phyloP scores from a whole-genome alignment of 2,888 invertebrate genomes.

The Stenodema calcarata region DNA sequence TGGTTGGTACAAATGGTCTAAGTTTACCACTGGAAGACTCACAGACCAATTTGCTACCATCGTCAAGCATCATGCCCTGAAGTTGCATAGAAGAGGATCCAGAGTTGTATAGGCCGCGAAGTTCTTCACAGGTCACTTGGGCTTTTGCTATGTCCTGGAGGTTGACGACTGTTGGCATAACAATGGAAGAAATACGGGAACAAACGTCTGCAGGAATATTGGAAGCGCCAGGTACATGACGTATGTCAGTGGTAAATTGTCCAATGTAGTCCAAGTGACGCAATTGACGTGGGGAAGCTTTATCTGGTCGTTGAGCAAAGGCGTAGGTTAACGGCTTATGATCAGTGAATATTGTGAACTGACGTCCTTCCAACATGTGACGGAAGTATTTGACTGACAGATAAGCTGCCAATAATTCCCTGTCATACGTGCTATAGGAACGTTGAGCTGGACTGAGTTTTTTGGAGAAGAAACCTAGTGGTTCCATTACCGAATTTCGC shows the following conservation, averaged over 20 bases:
- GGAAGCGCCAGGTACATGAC: background rate
- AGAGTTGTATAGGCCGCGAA: background rate
- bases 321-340: slow-evolving; percentile 42
- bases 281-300: slow-evolving; percentile 43
- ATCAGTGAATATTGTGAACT: slow-evolving; percentile 46
- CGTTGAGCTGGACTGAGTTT: slow-evolving; percentile 38
- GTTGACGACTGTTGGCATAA: background rate
- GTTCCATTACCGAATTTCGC: slow-evolving; percentile 1
- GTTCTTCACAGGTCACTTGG: background rate
- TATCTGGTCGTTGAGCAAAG: slow-evolving; percentile 28
- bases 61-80: background rate
- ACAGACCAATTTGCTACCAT: background rate
- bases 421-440: slow-evolving; percentile 49
- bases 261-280: slow-evolving; percentile 46
- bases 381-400: slow-evolving; percentile 45
- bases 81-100: background rate
- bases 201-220: slow-evolving; percentile 29
- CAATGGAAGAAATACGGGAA: slow-evolving; percentile 1
- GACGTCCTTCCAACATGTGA: slow-evolving; percentile 52
- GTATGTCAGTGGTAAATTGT: slow-evolving; percentile 45
- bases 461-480: slow-evolving; percentile 53
- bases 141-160: background rate
- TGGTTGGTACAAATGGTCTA: background rate
- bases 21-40: background rate
- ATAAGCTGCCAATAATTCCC: slow-evolving; percentile 52